Conservation (phyloP, 2,113 vertebrate genomes). For the Chaetodon auriga region DNA sequence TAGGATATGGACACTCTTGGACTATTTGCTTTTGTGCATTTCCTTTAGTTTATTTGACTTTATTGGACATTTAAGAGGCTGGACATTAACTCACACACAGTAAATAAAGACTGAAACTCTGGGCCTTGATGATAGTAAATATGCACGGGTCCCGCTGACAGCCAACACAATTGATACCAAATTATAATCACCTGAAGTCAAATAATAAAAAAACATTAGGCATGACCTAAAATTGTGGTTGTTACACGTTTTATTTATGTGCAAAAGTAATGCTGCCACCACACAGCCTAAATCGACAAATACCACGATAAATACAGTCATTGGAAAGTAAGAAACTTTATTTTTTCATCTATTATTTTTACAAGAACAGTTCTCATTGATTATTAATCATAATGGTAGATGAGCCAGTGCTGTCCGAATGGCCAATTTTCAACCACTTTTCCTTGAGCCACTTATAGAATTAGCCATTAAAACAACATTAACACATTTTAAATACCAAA, state of each 20-base stretch:
- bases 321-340: neutral
- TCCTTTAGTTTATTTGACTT: neutral
- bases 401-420: neutral
- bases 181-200: neutral
- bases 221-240: neutral
- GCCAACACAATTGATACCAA: neutral
- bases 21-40: neutral
- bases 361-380: neutral
- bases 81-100: neutral
- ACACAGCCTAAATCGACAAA: neutral
- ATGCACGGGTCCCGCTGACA: neutral
- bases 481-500: slow-evolving; percentile 1
- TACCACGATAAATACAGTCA: too few species aligned
- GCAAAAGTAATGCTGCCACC: too few species aligned
- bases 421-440: neutral
- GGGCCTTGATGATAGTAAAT: neutral
- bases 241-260: neutral
- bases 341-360: neutral
- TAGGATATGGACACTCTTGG: neutral
- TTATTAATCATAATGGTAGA: neutral
- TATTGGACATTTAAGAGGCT: neutral
- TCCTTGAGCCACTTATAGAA: neutral
- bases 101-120: neutral
- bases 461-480: neutral
- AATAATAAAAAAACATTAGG: neutral